These are phyloP conservation scores for Lonchura striata DNA, from an alignment of 2,113 vertebrate species.

Conservation along the genomic window DNA sequence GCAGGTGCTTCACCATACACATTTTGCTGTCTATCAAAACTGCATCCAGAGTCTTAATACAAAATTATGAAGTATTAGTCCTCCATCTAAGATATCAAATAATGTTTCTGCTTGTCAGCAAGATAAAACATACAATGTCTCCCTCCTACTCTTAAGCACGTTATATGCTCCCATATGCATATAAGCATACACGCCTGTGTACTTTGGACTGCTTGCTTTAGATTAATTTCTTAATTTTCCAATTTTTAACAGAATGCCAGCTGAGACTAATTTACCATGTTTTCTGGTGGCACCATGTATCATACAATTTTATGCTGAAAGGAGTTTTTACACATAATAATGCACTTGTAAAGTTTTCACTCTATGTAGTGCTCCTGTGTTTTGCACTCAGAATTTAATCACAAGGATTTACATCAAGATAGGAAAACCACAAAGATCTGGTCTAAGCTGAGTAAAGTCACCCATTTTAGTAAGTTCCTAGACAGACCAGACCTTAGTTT, in stretches of 20 bases:
- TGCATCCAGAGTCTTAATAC: background rate
- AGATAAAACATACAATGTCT: background rate
- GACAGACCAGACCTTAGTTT: background rate
- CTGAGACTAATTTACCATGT: background rate
- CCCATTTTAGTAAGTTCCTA: background rate
- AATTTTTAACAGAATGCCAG: background rate
- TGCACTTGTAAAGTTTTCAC: background rate
- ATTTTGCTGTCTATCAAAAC: conserved; percentile 10
- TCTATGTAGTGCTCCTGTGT: background rate
- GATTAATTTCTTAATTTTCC: background rate
- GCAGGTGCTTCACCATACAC: background rate
- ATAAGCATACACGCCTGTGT: background rate
- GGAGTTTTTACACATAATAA: background rate
- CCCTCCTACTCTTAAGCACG: background rate
- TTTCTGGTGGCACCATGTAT: background rate
- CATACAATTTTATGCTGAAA: background rate
- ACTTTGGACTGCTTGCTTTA: background rate
- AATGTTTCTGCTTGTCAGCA: background rate
- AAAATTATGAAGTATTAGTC: background rate
- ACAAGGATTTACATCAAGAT: background rate
- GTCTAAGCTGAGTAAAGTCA: background rate
- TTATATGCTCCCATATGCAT: background rate
- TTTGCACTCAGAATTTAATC: background rate
- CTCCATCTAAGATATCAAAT: background rate
- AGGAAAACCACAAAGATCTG: background rate